phyloP scores from a whole-genome alignment of 1,140 invertebrate genomes.

The Drosophila truncata region DNA sequence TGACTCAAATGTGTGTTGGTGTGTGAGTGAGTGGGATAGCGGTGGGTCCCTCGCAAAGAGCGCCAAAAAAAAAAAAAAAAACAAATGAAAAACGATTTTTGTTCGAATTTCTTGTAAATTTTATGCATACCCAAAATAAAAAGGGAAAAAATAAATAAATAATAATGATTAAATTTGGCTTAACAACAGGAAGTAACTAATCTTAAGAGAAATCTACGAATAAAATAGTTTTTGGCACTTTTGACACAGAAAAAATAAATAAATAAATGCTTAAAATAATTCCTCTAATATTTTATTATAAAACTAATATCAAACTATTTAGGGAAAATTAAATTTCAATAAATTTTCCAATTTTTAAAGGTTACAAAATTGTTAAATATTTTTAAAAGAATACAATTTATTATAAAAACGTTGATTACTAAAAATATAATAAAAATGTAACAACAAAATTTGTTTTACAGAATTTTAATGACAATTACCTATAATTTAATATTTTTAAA shows the following conservation, averaged over 20 bases:
- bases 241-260: neutral
- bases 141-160: neutral
- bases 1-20: slow-evolving; percentile 49
- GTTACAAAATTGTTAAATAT: too few species aligned
- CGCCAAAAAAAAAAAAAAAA: slow-evolving; percentile 18
- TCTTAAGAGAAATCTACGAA: neutral
- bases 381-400: too few species aligned
- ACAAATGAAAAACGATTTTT: slow-evolving; percentile 45
- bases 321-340: too few species aligned
- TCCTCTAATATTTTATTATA: neutral
- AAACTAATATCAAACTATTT: neutral
- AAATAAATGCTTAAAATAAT: neutral
- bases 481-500: neutral
- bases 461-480: too few species aligned
- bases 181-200: slow-evolving; percentile 20
- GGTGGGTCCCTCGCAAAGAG: slow-evolving; percentile 10
- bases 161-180: neutral
- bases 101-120: slow-evolving; percentile 17
- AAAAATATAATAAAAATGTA: too few species aligned
- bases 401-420: too few species aligned
- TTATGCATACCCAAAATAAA: slow-evolving; percentile 6
- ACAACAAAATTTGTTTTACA: too few species aligned
- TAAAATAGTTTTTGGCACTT: neutral
- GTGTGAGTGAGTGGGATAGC: slow-evolving; percentile 27
- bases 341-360: too few species aligned